Percentiles rank a stretch among this genome's conserved stretches.
Conservation (phyloP, 2,113 vertebrate species). For the Silurus glanis region DNA sequence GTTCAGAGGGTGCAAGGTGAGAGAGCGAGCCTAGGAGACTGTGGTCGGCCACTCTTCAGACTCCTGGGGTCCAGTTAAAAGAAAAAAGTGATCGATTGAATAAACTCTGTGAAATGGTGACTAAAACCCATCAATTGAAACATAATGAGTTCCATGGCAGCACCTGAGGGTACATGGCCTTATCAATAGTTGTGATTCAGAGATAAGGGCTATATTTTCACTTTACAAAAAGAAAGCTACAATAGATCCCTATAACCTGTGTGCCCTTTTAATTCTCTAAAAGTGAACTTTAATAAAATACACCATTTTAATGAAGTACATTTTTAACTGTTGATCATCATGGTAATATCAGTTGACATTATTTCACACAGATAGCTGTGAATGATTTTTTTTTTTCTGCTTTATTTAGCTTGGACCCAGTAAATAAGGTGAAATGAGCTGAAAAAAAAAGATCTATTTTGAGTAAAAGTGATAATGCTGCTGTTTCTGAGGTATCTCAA, state of each 20-base stretch:
- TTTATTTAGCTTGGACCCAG: neutral
- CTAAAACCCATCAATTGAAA: neutral
- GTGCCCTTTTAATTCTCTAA: neutral
- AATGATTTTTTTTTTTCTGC: neutral
- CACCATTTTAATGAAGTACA: neutral
- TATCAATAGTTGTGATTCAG: neutral
- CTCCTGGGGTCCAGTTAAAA: neutral
- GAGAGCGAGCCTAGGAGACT: neutral
- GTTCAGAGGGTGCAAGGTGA: neutral
- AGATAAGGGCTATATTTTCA: neutral
- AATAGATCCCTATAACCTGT: neutral
- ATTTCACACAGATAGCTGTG: neutral
- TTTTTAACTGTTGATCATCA: neutral
- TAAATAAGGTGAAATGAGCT: neutral
- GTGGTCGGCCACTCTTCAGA: neutral
- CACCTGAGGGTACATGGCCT: neutral
- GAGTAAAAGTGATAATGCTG: neutral
- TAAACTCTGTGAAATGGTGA: neutral
- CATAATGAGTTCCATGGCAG: neutral
- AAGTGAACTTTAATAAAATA: neutral
- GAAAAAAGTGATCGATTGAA: neutral
- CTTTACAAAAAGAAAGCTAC: neutral
- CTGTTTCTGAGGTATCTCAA: neutral
- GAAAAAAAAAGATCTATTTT: neutral
- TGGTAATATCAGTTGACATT: neutral